A percentile compares a stretch with the other conserved stretches of the same genome.
phyloP scores from a whole-genome alignment of 2,113 vertebrate species.

The Albula glossodonta region DNA sequence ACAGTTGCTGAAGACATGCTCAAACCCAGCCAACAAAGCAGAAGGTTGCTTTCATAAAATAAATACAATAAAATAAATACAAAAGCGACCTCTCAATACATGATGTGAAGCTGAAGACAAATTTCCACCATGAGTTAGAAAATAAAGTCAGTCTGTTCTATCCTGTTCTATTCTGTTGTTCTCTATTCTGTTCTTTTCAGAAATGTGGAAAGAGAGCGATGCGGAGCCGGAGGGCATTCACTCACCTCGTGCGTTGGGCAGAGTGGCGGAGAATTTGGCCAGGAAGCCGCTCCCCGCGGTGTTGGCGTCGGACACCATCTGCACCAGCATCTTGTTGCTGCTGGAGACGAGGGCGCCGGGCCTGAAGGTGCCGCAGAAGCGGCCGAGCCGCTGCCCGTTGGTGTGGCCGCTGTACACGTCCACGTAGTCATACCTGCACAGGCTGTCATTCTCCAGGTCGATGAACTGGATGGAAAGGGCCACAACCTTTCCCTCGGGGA shows the following conservation, averaged over 20 bases:
- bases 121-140: too few relatives aligned
- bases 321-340: slow-evolving; percentile 82
- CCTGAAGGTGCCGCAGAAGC: slow-evolving; percentile 79
- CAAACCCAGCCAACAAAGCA: background rate
- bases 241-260: slow-evolving; percentile 79
- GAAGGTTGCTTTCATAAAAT: too few relatives aligned
- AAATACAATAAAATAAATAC: too few relatives aligned
- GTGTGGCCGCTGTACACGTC: slow-evolving; percentile 76
- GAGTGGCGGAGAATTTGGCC: slow-evolving; percentile 76
- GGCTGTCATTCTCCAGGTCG: slow-evolving; percentile 77
- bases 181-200: too few relatives aligned
- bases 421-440: slow-evolving; percentile 83
- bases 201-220: background rate
- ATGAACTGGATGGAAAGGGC: slow-evolving; percentile 78
- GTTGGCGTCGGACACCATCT: slow-evolving; percentile 85
- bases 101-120: too few relatives aligned
- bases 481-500: slow-evolving; percentile 80
- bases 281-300: slow-evolving; percentile 84
- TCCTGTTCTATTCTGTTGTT: too few relatives aligned
- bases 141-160: too few relatives aligned
- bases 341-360: slow-evolving; percentile 78
- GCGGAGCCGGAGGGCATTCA: background rate
- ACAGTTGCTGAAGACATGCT: background rate
- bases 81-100: too few relatives aligned
- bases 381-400: slow-evolving; percentile 75